phyloP scores from a whole-genome alignment of 2,888 invertebrate species.

The Acronicta alni region DNA sequence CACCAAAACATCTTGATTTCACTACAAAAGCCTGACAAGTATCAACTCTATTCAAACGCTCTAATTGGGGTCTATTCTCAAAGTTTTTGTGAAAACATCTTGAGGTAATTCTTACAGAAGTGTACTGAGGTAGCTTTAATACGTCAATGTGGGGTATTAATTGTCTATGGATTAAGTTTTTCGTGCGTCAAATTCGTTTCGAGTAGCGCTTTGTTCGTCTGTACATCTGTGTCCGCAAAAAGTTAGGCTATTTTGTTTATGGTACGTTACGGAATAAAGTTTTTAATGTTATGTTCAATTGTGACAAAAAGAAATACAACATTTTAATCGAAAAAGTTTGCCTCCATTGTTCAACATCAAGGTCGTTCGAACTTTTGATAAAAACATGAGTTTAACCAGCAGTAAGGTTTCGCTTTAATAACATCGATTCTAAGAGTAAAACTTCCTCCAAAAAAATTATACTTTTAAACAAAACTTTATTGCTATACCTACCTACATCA shows the following conservation, averaged over 20 bases:
- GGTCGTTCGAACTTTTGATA: no score
- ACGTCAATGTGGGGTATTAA: constrained; percentile 54
- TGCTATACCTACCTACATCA: no score
- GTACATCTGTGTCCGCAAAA: constrained; percentile 63
- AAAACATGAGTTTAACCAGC: not conserved
- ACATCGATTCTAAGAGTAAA: not conserved
- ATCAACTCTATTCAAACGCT: constrained; percentile 59
- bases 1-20: constrained; percentile 52
- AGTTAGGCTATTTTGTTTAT: constrained; percentile 16
- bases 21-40: constrained; percentile 57
- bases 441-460: not conserved
- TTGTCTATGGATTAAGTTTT: constrained; percentile 60
- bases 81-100: constrained; percentile 45
- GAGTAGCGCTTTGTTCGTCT: constrained; percentile 67
- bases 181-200: constrained; percentile 81
- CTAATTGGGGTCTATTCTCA: constrained; percentile 68
- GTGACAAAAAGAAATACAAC: no score
- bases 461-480: not conserved
- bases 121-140: constrained; percentile 53
- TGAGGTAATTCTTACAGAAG: constrained; percentile 11
- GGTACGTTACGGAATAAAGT: not conserved
- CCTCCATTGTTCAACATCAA: no score
- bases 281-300: not conserved
- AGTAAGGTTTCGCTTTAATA: not conserved
- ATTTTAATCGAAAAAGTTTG: no score